Percentiles rank a stretch among this genome's conserved stretches.
phyloP scores from a whole-genome alignment of 2,113 vertebrate genomes.

The Rhinopomastus cyanomelas region DNA sequence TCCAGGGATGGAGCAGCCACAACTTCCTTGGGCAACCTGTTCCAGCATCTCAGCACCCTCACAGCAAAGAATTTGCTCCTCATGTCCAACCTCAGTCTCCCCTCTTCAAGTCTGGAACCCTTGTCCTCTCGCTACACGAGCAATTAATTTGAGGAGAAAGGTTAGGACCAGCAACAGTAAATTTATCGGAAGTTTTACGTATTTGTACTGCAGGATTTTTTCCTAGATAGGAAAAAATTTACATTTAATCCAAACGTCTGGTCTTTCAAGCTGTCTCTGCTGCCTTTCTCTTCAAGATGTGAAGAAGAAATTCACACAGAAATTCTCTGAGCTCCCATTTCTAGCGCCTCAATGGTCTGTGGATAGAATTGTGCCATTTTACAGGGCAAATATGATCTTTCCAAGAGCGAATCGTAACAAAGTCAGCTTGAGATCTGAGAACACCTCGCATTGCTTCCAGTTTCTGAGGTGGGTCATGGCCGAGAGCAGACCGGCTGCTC shows the following conservation, averaged over 20 bases:
- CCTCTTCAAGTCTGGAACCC: no score
- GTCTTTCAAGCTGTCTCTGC: neutral
- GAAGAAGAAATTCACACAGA: neutral
- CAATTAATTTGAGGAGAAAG: neutral
- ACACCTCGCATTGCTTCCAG: neutral
- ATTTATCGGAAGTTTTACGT: neutral
- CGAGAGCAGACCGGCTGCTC: neutral
- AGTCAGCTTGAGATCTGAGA: neutral
- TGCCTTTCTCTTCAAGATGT: neutral
- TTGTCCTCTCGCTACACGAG: no score
- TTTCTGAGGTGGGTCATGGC: neutral
- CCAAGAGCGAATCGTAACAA: neutral
- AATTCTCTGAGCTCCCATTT: neutral
- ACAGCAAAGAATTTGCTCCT: no score
- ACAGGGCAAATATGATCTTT: neutral
- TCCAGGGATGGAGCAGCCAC: no score
- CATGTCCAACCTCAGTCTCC: no score
- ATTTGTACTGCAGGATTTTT: neutral
- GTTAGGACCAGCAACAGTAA: neutral
- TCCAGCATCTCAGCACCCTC: no score
- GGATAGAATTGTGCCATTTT: neutral
- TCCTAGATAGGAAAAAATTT: neutral
- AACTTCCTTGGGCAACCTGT: no score
- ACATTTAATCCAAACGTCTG: neutral
- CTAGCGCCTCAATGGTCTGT: neutral